These are phyloP conservation scores for Stramonita haemastoma DNA, from an alignment of 2,888 invertebrate species.

Conservation along the genomic window DNA sequence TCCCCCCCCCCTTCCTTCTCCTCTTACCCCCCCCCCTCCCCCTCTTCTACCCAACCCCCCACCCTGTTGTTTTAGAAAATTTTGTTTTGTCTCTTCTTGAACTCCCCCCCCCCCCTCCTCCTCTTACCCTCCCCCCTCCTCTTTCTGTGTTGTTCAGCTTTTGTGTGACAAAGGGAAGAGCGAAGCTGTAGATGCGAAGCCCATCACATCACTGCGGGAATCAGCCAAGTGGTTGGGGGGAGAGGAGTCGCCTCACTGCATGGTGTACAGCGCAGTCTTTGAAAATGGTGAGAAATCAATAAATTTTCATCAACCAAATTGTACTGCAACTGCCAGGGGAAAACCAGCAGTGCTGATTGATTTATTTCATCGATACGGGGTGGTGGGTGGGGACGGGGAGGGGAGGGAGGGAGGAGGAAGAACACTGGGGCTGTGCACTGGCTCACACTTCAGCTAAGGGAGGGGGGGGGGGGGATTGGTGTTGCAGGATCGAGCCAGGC, in stretches of 20 bases:
- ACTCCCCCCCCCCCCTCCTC: background rate
- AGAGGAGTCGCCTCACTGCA: background rate
- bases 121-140: background rate
- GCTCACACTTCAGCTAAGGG: background rate
- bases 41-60: background rate
- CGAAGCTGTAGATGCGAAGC: background rate
- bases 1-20: too few relatives aligned
- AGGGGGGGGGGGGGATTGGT: too few relatives aligned
- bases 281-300: conserved; percentile 46
- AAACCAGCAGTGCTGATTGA: conserved; percentile 46
- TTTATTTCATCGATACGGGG: conserved; percentile 45
- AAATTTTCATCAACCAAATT: conserved; percentile 48
- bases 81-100: too few relatives aligned
- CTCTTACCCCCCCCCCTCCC: too few relatives aligned
- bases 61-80: too few relatives aligned
- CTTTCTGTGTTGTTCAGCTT: background rate
- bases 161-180: background rate
- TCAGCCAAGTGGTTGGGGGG: background rate
- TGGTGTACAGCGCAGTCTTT: conserved; percentile 33
- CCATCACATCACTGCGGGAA: too few relatives aligned
- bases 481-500: conserved; percentile 3
- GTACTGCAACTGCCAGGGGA: conserved; percentile 26
- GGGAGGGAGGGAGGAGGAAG: too few relatives aligned
- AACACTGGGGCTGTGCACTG: background rate
- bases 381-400: too few relatives aligned